Evolutionary conservation across 2,888 invertebrate species (phyloP), one percentile per base, ranked within the genome.

Genomic region (Chironomus tentans): DNA sequence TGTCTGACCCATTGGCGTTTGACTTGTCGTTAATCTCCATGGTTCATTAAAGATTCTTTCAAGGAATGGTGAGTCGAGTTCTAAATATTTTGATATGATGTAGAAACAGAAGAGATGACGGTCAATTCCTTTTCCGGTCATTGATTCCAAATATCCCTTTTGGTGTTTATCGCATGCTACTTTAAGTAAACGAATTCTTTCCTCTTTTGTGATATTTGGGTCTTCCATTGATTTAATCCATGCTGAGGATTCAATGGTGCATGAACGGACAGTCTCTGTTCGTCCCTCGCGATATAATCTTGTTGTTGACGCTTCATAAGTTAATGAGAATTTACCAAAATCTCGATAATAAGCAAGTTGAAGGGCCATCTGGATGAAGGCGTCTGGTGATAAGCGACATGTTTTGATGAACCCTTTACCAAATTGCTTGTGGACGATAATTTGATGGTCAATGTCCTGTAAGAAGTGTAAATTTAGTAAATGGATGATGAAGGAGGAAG

Each of bases 301-400:
- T 0, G 98, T 99, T 98, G 99, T 99, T 22, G 97, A 97, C 0
- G 99, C 98, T 86, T 99, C 98, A 83, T 99, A 99, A 0, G 98
- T 98, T 77, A 98, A 87, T 81, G 93, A 95, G 85, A 99, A 98
- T 79, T 93, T 93, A 0, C 92, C 91, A 74, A 95, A 92, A 83
- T 95, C 93, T 83, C 95, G 87, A 83, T 89, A 97, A 83, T 98
- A 98, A 2, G 98, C 95, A 80, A 98, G 84, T 83, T 99, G 98
- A n/a, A 99, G 87, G 1, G 95, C 93, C 91, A 98, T 92, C 86
- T 99, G 98, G 79, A 98, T 91, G 84, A 90, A 99, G n/a, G 98
- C 98, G 85, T 99, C 98, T 0, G 98, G 98, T 70, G 97, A 97
- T 76, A 97, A 88, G 72, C 90, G 89, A 81, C 95, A 94, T 77